Evolutionary conservation across 2,888 invertebrate genomes (phyloP).

Genomic region (Alcis repandata): DNA sequence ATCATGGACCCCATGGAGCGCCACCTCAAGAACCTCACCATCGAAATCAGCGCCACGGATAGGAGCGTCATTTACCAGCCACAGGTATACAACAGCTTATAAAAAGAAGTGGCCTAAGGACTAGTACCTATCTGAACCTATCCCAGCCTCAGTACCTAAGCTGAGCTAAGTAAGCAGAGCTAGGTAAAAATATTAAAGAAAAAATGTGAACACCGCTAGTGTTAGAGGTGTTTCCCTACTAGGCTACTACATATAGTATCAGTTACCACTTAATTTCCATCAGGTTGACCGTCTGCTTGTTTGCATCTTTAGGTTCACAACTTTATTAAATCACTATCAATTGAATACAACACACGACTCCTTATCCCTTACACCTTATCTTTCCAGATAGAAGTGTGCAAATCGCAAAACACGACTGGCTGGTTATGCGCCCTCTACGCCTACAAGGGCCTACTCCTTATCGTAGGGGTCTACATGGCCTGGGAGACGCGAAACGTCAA

Average conservation of each 20-base stretch:
- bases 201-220: too few relatives aligned
- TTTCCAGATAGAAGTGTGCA: constrained; percentile 94
- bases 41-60: constrained; percentile 91
- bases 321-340: background rate
- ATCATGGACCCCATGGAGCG: constrained; percentile 95
- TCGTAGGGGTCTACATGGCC: constrained; percentile 97
- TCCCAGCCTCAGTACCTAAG: too few relatives aligned
- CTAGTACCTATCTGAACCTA: too few relatives aligned
- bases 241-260: too few relatives aligned
- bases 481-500: constrained; percentile 98
- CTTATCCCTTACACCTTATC: constrained; percentile 18
- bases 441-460: constrained; percentile 95
- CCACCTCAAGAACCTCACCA: constrained; percentile 93
- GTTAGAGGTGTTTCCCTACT: too few relatives aligned
- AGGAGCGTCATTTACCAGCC: constrained; percentile 94
- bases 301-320: background rate
- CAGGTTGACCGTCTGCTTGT: too few relatives aligned
- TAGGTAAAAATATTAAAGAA: too few relatives aligned
- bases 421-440: constrained; percentile 97
- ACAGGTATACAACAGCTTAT: constrained; percentile 87
- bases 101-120: too few relatives aligned
- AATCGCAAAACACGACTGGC: constrained; percentile 94
- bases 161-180: too few relatives aligned
- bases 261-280: too few relatives aligned
- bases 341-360: background rate